Base-by-base conservation (phyloP, 2,113 vertebrate genomes). In the Corythaixoides concolor region DNA sequence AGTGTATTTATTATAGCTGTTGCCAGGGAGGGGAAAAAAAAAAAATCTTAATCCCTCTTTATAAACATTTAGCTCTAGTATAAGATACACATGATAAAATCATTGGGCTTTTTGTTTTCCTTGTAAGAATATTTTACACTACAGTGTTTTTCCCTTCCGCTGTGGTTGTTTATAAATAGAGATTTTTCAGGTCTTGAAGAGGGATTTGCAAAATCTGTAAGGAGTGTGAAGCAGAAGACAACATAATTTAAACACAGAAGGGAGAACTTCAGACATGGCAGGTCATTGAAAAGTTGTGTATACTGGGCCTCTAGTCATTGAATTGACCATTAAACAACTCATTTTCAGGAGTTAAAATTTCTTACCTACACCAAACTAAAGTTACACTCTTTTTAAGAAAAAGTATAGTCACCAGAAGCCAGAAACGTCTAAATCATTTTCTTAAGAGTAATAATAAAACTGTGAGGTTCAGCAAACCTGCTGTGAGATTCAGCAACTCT, bases 11-110 rank as follows among this genome's bases (percentile, higher is more conserved):
- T 86, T 55, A 35, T 13, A 81, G n/a, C 39, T 45, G 60, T 89
- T 95, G 33, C 35, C 56, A 53, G 20, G 53, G 30, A 64, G 9
- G n/a, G 41, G 3, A 5, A 47, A 39, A 52, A 19, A 60, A 32
- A 28, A 43, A 58, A 14, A 24, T 43, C 33, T 24, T 45, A 59
- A 35, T 89, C 27, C 50, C 24, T 67, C 23, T 69, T 83, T 55
- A 12, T 69, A 90, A 94, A 82, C 37, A 64, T 94, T 90, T 91
- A 53, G 20, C 45, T 74, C 32, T 73, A 12, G 47, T 75, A 17
- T n/a, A 45, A 77, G 47, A 66, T 53, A 45, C 30, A 55, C 15
- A 12, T 43, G 24, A 78, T 63, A 69, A 49, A 84, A 73, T 60
- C 43, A 39, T 30, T 41, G 30, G 32, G 6, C 17, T 66, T 85